Conservation (phyloP, 2,113 vertebrate genomes). For the Heptranchias perlo region DNA sequence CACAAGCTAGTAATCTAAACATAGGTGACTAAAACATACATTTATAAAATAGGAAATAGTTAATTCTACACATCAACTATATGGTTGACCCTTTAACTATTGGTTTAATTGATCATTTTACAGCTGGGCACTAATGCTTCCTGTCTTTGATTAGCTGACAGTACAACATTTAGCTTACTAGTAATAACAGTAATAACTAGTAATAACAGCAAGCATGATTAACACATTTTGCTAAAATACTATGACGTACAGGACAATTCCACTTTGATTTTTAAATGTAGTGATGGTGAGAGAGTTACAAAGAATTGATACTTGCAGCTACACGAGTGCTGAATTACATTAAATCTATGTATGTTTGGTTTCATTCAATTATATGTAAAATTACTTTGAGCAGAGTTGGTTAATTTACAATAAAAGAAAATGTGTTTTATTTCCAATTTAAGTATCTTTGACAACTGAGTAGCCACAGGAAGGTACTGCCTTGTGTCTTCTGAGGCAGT, state of each 20-base stretch:
- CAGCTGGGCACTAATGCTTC: neutral
- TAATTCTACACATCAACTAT: neutral
- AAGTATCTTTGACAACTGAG: neutral
- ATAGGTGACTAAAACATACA: neutral
- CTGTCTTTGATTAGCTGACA: neutral
- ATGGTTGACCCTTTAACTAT: neutral
- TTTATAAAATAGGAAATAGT: neutral
- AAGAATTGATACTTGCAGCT: neutral
- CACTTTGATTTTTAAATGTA: neutral
- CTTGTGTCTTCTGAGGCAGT: neutral
- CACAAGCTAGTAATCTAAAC: neutral
- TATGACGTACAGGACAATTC: neutral
- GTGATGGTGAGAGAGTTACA: neutral
- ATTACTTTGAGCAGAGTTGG: neutral
- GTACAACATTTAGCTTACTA: neutral
- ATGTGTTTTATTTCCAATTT: neutral
- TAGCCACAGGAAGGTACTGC: neutral
- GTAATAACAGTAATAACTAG: neutral
- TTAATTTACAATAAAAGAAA: slow-evolving; percentile 11
- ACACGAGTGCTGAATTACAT: neutral
- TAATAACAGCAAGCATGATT: neutral
- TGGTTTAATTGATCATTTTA: neutral
- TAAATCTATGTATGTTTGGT: neutral
- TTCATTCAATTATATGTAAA: neutral
- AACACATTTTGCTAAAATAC: neutral